A percentile compares a stretch with the other conserved stretches of the same genome.
These are phyloP conservation scores for Neodontobutis hainanensis DNA, from an alignment of 2,113 vertebrate genomes.

Conservation along the genomic window DNA sequence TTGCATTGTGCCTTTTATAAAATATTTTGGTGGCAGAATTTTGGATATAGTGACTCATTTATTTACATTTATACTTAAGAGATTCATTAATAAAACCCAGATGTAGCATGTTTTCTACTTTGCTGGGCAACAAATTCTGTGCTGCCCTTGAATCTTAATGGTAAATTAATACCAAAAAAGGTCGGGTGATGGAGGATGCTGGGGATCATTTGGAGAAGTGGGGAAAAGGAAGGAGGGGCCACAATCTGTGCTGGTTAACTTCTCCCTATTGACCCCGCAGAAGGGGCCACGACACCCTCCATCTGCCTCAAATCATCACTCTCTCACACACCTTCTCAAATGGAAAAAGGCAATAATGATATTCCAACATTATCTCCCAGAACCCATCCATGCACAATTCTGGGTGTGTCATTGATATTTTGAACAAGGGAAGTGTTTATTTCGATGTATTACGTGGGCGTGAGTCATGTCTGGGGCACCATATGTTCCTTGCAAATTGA, in stretches of 20 bases:
- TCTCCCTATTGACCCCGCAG: constrained; percentile 59
- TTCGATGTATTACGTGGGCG: constrained; percentile 49
- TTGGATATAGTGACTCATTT: no score
- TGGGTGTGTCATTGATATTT: constrained; percentile 37
- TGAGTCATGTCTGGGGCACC: constrained; percentile 66
- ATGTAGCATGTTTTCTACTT: neutral
- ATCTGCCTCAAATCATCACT: constrained; percentile 63
- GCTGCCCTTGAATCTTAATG: neutral
- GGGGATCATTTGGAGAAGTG: constrained; percentile 31
- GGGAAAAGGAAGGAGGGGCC: constrained; percentile 36
- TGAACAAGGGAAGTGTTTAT: constrained; percentile 53
- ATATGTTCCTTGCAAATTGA: constrained; percentile 69
- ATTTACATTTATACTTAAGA: no score
- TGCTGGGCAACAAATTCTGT: neutral
- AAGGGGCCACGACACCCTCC: constrained; percentile 56
- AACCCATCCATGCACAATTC: constrained; percentile 49
- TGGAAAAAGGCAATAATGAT: constrained; percentile 47
- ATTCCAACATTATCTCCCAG: constrained; percentile 63
- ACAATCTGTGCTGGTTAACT: constrained; percentile 68
- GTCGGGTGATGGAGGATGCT: constrained; percentile 18
- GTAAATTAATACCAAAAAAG: constrained; percentile 7
- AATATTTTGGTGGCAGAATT: no score
- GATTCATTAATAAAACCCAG: neutral
- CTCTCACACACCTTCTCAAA: constrained; percentile 56
- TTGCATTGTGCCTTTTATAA: no score